Evolutionary conservation across 2,797 vertebrate species (phyloP).

Genomic region (Numenius phaeopus): DNA sequence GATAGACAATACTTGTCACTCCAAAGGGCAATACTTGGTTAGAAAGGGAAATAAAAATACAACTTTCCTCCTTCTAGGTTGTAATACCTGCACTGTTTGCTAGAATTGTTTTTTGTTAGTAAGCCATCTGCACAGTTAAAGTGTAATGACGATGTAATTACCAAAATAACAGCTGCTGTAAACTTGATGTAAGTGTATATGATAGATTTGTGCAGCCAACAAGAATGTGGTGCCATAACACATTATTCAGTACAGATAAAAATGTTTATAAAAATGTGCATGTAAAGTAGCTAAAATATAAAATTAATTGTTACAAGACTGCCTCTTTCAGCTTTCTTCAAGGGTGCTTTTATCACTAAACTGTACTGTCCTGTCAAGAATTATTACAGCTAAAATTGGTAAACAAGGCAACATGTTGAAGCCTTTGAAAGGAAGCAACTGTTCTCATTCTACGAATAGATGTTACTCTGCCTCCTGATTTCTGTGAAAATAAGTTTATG

Average conservation of each 20-base stretch:
- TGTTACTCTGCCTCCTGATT: neutral
- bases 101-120: neutral
- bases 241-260: neutral
- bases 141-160: neutral
- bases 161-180: constrained; percentile 7
- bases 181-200: neutral
- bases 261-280: neutral
- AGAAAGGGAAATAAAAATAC: neutral
- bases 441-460: neutral
- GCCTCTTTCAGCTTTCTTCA: neutral
- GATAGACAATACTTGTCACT: neutral
- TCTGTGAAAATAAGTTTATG: neutral
- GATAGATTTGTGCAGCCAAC: neutral
- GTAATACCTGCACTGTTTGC: neutral
- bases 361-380: neutral
- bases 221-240: neutral
- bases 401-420: neutral
- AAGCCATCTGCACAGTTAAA: neutral
- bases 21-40: neutral
- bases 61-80: neutral
- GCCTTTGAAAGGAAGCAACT: neutral
- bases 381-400: neutral
- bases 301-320: neutral
- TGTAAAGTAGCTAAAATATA: neutral
- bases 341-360: neutral